Base-by-base conservation (phyloP, 2,113 vertebrate genomes). In the Telmatochromis sp. region DNA sequence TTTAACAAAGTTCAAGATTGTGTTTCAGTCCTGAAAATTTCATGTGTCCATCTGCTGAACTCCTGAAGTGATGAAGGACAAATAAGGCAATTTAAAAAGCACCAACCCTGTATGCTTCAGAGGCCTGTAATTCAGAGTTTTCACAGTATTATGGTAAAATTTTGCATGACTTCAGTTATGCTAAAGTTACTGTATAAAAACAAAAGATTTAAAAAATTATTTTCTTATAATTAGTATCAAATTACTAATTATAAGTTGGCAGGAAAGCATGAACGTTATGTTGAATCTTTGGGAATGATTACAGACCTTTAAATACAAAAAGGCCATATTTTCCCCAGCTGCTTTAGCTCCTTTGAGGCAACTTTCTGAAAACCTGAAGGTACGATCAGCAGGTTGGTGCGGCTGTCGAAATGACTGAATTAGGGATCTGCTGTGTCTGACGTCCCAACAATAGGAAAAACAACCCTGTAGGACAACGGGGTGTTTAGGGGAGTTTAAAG, bases 381-480 rank as follows among this genome's bases (percentile, higher is more conserved):
- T 45, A 4, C 0, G 23, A 31, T 2, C 42, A 50, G 42, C 71
- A 75, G 42, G 40, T 75, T 47, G 42, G 42, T 12, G 42, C 14
- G 0, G 23, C 71, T 19, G 23, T 5, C 10, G 23, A 75, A 47
- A 75, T 11, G 23, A 75, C 40, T 26, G 23, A 17, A 73, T 28
- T 47, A 3, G 42, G 71, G 42, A 28, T 75, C 40, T 75, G 68
- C 68, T 50, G 14, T 28, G 42, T 50, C 23, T 47, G 71, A 75
- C 5, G 2, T 3, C 9, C 13, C 40, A 26, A 47, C 9, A 47
- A n/a, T 5, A 75, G 40, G 9, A 19, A 28, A 3, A 71, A 26
- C 0, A 26, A 37, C 0, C 1, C 13, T 45, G 21, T 4, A 15
- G 37, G 13, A 71, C 35, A 23, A 21, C 0, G 37, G 37, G 11